Conservation (phyloP, 2,113 vertebrate genomes). For the Cacatua alba region DNA sequence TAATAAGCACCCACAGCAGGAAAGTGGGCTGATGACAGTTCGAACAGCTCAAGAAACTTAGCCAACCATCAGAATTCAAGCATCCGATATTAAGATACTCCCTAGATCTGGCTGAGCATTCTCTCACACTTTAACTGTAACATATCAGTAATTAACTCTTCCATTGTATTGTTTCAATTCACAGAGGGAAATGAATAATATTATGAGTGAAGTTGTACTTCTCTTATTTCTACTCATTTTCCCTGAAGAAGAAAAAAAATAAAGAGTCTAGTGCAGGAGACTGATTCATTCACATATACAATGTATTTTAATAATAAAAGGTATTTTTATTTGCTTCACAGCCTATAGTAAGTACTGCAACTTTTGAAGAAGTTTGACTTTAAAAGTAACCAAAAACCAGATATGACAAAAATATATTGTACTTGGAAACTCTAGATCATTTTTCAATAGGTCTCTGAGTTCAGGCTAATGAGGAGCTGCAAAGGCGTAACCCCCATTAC, state of each 20-base stretch:
- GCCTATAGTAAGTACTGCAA: not conserved
- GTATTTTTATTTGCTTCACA: not conserved
- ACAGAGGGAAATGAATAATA: not conserved
- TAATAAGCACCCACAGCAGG: not conserved
- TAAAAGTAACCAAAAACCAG: not conserved
- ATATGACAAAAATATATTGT: not conserved
- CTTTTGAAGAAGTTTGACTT: not conserved
- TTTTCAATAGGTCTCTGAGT: not conserved
- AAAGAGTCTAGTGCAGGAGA: not conserved
- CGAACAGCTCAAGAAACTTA: not conserved
- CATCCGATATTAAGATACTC: not conserved
- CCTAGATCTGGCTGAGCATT: not conserved
- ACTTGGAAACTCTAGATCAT: not conserved
- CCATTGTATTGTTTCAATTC: not conserved
- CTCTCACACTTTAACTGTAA: not conserved
- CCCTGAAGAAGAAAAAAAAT: not conserved
- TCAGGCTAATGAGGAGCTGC: not conserved
- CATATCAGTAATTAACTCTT: not conserved
- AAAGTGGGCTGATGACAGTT: not conserved
- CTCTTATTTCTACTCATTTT: not conserved
- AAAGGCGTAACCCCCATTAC: not conserved
- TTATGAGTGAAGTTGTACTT: not conserved
- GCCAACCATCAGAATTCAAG: not conserved
- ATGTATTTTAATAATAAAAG: not conserved
- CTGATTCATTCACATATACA: not conserved